These are phyloP conservation scores for Neodiprion pinetum DNA, from an alignment of 1,140 invertebrate species.

Conservation along the genomic window DNA sequence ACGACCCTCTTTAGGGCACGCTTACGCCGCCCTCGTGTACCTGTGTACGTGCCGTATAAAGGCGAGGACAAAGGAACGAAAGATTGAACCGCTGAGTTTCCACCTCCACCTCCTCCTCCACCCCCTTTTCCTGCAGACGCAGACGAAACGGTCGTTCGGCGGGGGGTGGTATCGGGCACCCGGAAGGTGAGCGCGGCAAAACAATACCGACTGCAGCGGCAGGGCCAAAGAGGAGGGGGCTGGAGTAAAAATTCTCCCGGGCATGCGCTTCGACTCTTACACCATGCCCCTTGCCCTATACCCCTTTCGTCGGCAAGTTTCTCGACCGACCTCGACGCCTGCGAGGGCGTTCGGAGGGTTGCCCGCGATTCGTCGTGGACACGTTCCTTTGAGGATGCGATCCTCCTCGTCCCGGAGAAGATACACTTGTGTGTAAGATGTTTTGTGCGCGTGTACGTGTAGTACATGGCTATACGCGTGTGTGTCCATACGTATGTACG, in stretches of 20 bases:
- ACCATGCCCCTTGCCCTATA: too few species aligned
- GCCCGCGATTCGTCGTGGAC: too few species aligned
- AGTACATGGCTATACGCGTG: background rate
- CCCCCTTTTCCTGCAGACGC: conserved; percentile 7
- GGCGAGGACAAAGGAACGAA: conserved; percentile 14
- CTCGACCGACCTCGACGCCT: too few species aligned
- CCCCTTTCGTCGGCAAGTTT: too few species aligned
- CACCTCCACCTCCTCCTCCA: background rate
- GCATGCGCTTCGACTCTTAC: background rate
- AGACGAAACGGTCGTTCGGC: background rate
- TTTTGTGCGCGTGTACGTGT: background rate
- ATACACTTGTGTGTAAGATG: background rate
- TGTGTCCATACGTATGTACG: background rate
- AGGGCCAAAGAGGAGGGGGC: background rate
- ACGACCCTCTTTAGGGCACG: background rate
- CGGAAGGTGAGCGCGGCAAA: background rate
- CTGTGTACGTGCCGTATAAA: conserved; percentile 27
- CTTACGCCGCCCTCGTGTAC: background rate
- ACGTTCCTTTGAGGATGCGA: too few species aligned
- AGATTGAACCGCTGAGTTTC: background rate
- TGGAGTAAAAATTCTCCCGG: background rate
- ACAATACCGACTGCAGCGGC: background rate
- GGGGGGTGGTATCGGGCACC: background rate
- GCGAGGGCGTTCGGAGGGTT: too few species aligned
- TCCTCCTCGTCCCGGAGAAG: too few species aligned